phyloP scores from a whole-genome alignment of 1,140 invertebrate species.

The Pogonomyrmex barbatus region DNA sequence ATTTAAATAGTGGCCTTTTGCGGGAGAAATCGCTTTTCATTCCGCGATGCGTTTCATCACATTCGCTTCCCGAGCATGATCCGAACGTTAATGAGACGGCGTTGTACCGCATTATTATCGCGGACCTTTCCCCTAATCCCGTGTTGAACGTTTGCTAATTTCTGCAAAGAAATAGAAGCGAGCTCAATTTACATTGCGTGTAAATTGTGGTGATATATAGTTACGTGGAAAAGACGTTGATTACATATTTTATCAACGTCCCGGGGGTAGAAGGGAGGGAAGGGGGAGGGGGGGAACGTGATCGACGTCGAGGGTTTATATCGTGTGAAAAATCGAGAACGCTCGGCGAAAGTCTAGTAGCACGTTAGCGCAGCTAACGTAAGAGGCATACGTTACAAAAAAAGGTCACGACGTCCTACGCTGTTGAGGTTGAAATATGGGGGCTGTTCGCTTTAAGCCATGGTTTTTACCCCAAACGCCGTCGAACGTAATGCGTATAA shows the following conservation, averaged over 20 bases:
- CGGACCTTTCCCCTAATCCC: background rate
- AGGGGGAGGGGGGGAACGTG: background rate
- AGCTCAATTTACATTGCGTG: conserved; percentile 2
- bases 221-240: background rate
- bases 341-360: background rate
- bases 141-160: conserved; percentile 12
- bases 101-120: conserved; percentile 13
- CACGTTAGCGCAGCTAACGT: background rate
- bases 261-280: too few relatives aligned
- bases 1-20: conserved; percentile 30
- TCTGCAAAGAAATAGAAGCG: background rate
- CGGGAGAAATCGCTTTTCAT: background rate
- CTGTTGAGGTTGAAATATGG: conserved; percentile 22
- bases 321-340: conserved; percentile 7
- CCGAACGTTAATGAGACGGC: conserved; percentile 30
- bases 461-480: background rate
- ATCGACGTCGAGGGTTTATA: conserved; percentile 19
- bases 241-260: conserved; percentile 17
- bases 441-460: background rate
- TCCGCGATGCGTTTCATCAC: background rate
- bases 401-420: background rate
- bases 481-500: conserved; percentile 13
- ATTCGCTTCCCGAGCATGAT: conserved; percentile 4
- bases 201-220: background rate
- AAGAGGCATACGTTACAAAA: conserved; percentile 15